phyloP scores from a whole-genome alignment of 2,797 vertebrate species.

The Discoglossus pictus region DNA sequence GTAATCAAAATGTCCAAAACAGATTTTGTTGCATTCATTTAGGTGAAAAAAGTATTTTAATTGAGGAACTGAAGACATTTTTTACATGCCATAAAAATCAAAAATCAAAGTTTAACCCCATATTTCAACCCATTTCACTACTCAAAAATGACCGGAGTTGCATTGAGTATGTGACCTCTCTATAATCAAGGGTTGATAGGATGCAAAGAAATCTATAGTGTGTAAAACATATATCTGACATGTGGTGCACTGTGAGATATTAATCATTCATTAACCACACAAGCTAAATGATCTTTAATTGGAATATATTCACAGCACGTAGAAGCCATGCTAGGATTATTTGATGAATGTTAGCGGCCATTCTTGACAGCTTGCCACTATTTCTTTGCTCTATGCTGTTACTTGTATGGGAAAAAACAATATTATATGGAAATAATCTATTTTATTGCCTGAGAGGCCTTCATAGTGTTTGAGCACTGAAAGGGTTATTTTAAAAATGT shows the following conservation, averaged over 20 bases:
- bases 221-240: constrained; percentile 44
- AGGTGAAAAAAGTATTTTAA: too few species aligned
- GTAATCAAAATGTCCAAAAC: too few species aligned
- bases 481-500: too few species aligned
- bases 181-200: constrained; percentile 36
- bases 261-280: constrained; percentile 45
- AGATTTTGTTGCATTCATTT: too few species aligned
- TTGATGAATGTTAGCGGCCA: constrained; percentile 1
- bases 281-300: constrained; percentile 35
- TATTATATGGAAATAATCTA: too few species aligned
- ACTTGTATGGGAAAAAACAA: too few species aligned
- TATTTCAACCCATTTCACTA: not conserved
- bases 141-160: not conserved
- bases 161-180: constrained; percentile 20
- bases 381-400: not conserved
- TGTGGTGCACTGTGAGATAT: constrained; percentile 36
- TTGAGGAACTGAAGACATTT: too few species aligned
- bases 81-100: too few species aligned
- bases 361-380: constrained; percentile 1
- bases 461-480: too few species aligned
- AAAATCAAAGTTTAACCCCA: too few species aligned
- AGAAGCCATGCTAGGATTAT: constrained; percentile 10
- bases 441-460: too few species aligned
- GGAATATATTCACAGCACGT: constrained; percentile 33
- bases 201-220: constrained; percentile 46